phyloP scores from a whole-genome alignment of 2,113 vertebrate genomes.

The Laticauda laticaudata region DNA sequence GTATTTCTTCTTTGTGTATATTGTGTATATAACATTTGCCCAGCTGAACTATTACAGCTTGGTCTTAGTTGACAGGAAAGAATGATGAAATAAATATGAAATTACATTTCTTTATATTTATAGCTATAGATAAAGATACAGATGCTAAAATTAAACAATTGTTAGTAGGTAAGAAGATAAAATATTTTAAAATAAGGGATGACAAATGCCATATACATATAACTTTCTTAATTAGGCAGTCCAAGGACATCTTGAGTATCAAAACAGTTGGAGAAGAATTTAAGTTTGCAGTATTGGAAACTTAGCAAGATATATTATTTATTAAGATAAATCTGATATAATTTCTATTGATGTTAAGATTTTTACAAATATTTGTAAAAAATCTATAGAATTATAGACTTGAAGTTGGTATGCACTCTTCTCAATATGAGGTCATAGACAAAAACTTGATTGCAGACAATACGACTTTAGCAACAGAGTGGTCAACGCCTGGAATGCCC shows the following conservation, averaged over 20 bases:
- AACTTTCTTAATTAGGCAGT: neutral
- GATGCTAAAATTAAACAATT: constrained; percentile 35
- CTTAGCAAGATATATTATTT: neutral
- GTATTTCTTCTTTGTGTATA: neutral
- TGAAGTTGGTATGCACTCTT: neutral
- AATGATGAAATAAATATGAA: constrained; percentile 51
- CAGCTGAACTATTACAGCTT: constrained; percentile 43
- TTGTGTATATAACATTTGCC: constrained; percentile 40
- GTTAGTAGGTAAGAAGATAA: constrained; percentile 50
- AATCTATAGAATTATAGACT: neutral
- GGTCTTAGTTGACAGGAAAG: constrained; percentile 44
- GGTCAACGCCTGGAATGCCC: no score
- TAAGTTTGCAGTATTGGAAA: neutral
- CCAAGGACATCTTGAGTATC: neutral
- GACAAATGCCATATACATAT: neutral
- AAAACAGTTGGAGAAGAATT: neutral
- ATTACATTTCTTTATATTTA: constrained; percentile 30
- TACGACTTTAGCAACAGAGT: no score
- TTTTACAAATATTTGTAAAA: neutral
- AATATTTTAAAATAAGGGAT: constrained; percentile 49
- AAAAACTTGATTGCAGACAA: neutral
- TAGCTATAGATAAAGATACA: neutral
- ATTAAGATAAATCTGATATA: neutral
- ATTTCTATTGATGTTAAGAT: neutral
- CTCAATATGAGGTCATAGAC: neutral